phyloP scores from a whole-genome alignment of 35 echinoderm and acorn worm genomes.

The Patiria miniata region DNA sequence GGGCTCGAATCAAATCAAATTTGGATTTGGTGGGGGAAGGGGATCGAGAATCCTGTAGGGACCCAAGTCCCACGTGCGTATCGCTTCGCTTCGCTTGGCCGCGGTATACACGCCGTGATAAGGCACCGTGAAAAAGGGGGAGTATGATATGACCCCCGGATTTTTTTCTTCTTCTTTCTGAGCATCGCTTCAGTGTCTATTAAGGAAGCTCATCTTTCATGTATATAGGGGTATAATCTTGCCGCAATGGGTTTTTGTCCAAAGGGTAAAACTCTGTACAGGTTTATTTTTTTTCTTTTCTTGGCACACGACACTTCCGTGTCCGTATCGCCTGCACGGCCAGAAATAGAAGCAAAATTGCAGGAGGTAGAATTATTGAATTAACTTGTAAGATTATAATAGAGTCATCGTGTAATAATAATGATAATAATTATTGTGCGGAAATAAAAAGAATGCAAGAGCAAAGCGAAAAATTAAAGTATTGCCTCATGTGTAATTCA shows the following conservation, averaged over 20 bases:
- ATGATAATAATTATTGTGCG: neutral
- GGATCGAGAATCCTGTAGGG: neutral
- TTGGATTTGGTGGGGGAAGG: neutral
- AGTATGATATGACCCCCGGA: neutral
- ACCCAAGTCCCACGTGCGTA: neutral
- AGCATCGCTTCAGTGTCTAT: slow-evolving; percentile 15
- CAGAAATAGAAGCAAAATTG: neutral
- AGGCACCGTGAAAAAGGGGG: neutral
- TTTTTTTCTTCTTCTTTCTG: neutral
- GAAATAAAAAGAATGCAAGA: too few species aligned
- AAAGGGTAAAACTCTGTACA: slow-evolving; percentile 1
- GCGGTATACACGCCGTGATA: slow-evolving; percentile 2
- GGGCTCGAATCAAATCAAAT: slow-evolving; percentile 12
- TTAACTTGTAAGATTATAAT: neutral
- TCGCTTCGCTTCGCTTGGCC: neutral
- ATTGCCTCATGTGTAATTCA: too few species aligned
- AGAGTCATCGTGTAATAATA: neutral
- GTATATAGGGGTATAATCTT: slow-evolving; percentile 27
- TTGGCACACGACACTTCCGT: neutral
- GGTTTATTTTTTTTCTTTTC: neutral
- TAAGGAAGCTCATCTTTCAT: neutral
- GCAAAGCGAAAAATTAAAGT: too few species aligned
- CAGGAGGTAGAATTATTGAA: neutral
- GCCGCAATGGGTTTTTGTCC: neutral
- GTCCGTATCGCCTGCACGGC: neutral